phyloP scores from a whole-genome alignment of 92 coral and sea anemone genomes.

The Plumapathes pennacea region DNA sequence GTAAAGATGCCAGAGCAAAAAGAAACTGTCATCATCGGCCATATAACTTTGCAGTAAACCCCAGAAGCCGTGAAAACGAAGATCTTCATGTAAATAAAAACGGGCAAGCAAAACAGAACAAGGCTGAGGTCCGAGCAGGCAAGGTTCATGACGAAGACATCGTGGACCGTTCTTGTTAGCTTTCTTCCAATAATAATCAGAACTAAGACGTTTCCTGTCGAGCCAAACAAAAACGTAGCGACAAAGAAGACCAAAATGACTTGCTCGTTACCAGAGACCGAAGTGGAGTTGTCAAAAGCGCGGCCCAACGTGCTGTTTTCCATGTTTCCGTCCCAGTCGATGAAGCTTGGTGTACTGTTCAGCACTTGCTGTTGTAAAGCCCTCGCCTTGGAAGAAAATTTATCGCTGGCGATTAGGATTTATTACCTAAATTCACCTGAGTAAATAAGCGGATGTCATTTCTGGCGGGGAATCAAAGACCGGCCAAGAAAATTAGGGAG shows the following conservation, averaged over 20 bases:
- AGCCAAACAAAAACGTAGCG: conserved; percentile 34
- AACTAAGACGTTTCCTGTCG: conserved; percentile 37
- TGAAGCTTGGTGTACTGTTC: too few relatives aligned
- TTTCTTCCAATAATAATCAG: conserved; percentile 29
- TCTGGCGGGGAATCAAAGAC: too few relatives aligned
- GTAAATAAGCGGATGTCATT: too few relatives aligned
- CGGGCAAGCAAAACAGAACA: conserved; percentile 27
- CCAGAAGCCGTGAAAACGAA: conserved; percentile 8
- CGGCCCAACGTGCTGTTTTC: not conserved
- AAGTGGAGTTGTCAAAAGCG: not conserved
- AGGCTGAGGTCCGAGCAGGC: conserved; percentile 42
- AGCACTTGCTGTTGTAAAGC: too few relatives aligned
- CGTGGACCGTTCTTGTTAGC: conserved; percentile 21
- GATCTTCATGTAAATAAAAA: conserved; percentile 20
- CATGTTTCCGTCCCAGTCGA: too few relatives aligned
- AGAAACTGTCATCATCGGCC: conserved; percentile 42
- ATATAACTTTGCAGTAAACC: conserved; percentile 56
- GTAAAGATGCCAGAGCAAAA: conserved; percentile 57
- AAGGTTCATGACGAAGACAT: conserved; percentile 31
- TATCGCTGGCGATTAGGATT: too few relatives aligned
- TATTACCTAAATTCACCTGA: too few relatives aligned
- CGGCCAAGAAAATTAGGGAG: too few relatives aligned
- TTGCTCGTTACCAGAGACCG: not conserved
- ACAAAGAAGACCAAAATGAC: conserved; percentile 11
- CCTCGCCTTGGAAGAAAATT: too few relatives aligned